Evolutionary conservation across 2,888 invertebrate genomes (phyloP), one percentile per base, ranked within the genome.

Genomic region (Oasisia sp.): DNA sequence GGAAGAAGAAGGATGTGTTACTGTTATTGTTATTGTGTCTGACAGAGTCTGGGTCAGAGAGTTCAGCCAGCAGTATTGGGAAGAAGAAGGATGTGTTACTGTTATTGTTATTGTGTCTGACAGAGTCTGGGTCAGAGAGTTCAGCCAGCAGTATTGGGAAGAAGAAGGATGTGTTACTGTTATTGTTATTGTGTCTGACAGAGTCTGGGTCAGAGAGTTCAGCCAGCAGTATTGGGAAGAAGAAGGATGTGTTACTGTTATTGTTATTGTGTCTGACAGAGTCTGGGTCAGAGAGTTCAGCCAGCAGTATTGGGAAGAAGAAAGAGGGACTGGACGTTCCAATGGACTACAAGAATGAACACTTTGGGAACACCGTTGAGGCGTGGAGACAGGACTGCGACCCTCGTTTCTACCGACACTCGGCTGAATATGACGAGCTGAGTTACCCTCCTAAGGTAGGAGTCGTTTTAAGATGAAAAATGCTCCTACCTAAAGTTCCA

Each of bases 361-460:
- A 91, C 58, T 32, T 92, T 27, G 90, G 92, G 58, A 32, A 50
- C 90, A 14, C 44, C 50, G 93, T 93, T 32, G 93, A 93, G 56
- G 92, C 92, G 27, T 93, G 93, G 93, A 50, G 93, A 50, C 89
- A 92, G 32, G 56, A 91, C 32, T 91, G 90, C 32, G 93, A 93
- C 32, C 92, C 91, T 14, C 91, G 58, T 32, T 93, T 90, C 50
- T 92, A 92, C 45, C 50, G 93, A 11, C 74, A 93, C 91, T 93
- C 93, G 1, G 93, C 92, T 14, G 93, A 93, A 32, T 93, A 93
- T 89, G 93, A 93, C 90, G 93, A 93, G 91, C 91, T 93, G 44
- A 92, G 56, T 44, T 93, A 93, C 90, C 92, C 93, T 32, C n/a
- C 91, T 12, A 92, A 74, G 74, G 74, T 74, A 27, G 27, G 74